These are phyloP conservation scores for Fragum fragum DNA, from an alignment of 2,888 invertebrate species.

Conservation along the genomic window DNA sequence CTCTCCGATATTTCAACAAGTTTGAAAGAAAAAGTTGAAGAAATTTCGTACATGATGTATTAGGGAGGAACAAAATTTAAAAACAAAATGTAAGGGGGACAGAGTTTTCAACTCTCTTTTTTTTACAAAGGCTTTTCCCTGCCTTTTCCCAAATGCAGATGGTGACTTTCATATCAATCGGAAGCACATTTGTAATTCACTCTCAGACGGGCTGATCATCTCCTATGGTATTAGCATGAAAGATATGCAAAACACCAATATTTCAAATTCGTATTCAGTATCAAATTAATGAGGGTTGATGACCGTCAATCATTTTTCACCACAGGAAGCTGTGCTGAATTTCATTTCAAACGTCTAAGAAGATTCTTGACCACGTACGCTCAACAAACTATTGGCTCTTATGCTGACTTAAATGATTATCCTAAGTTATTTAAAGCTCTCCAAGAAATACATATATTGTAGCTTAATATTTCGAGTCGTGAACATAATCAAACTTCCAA, in stretches of 20 bases:
- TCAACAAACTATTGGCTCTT: conserved; percentile 43
- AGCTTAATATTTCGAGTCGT: conserved; percentile 61
- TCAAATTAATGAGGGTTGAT: conserved; percentile 20
- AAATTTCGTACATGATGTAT: conserved; percentile 39
- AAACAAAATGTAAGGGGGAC: conserved; percentile 14
- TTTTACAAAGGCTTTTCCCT: conserved; percentile 66
- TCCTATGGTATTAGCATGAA: conserved; percentile 62
- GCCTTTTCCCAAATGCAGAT: conserved; percentile 63
- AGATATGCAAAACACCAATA: conserved; percentile 62
- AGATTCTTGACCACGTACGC: conserved; percentile 56
- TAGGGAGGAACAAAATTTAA: conserved; percentile 7
- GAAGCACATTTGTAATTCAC: conserved; percentile 45
- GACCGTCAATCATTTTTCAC: conserved; percentile 46
- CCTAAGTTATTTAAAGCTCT: conserved; percentile 55
- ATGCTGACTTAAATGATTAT: conserved; percentile 47
- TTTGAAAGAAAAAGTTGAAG: conserved; percentile 29
- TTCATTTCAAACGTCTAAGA: conserved; percentile 61
- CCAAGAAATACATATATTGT: conserved; percentile 70
- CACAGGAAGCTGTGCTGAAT: conserved; percentile 40
- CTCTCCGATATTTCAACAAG: conserved; percentile 39
- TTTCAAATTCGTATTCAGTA: conserved; percentile 23
- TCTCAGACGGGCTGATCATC: conserved; percentile 64
- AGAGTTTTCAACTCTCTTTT: conserved; percentile 66
- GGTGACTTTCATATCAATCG: conserved; percentile 68
- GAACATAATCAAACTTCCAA: conserved; percentile 63